phyloP scores from a whole-genome alignment of 2,888 invertebrate species.

The Bursaphelenchus okinawaensis region DNA sequence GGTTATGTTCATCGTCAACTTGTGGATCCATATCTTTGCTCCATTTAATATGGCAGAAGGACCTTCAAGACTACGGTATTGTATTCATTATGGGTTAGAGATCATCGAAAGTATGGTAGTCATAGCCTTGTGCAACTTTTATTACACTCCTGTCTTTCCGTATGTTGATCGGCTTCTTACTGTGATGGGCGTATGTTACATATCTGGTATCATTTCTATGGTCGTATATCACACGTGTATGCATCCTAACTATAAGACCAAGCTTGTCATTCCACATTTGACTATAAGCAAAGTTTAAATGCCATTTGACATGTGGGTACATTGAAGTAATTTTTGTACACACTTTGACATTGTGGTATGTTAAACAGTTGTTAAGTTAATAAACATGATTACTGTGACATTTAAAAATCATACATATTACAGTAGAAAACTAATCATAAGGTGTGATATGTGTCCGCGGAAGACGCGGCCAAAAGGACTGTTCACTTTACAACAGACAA shows the following conservation, averaged over 20 bases:
- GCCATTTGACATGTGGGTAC: no score
- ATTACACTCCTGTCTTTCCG: background rate
- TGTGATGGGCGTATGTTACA: conserved; percentile 1
- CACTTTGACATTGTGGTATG: no score
- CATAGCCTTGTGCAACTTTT: background rate
- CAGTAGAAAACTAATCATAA: no score
- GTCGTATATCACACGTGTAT: conserved; percentile 34
- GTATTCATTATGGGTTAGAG: conserved; percentile 35
- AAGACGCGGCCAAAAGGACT: no score
- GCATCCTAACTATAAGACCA: conserved; percentile 31
- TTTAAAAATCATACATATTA: no score
- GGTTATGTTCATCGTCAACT: conserved; percentile 33
- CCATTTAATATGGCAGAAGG: conserved; percentile 51
- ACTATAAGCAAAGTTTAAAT: no score
- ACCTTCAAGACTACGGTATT: conserved; percentile 32
- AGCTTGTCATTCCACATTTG: no score
- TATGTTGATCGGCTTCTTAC: background rate
- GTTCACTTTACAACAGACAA: no score
- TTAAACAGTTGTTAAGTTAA: no score
- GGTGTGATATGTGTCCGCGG: no score
- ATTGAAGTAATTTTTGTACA: no score
- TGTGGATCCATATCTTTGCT: conserved; percentile 38
- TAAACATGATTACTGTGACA: no score
- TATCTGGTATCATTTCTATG: conserved; percentile 34
- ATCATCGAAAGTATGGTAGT: conserved; percentile 33